Evolutionary conservation across 37 sponge, comb jelly and placozoan genomes (phyloP).

Genomic region (Beroe forskalii): DNA sequence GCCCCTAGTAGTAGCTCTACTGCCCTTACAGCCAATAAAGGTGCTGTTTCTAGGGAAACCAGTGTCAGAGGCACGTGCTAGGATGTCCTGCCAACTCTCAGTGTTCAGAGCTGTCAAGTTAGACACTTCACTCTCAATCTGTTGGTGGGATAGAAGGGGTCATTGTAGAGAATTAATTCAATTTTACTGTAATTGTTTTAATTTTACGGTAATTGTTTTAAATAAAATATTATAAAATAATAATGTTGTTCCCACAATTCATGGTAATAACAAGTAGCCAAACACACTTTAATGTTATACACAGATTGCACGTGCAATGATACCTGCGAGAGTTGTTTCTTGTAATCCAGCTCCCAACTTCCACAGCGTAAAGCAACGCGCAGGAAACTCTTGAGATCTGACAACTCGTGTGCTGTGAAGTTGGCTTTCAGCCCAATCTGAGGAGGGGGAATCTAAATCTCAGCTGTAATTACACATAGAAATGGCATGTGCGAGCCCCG

Average conservation of each 20-base stretch:
- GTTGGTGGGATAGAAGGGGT: too few relatives aligned
- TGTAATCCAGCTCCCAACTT: slow-evolving; percentile 35
- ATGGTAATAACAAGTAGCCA: too few relatives aligned
- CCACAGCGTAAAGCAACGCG: slow-evolving; percentile 20
- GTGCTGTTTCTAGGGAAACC: slow-evolving; percentile 44
- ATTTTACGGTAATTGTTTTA: too few relatives aligned
- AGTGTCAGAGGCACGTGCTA: not conserved
- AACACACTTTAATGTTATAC: too few relatives aligned
- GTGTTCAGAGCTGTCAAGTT: not conserved
- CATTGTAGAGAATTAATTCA: too few relatives aligned
- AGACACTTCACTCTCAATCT: not conserved
- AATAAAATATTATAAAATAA: too few relatives aligned
- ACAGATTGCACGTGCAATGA: too few relatives aligned
- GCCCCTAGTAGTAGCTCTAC: slow-evolving; percentile 77
- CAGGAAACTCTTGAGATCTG: slow-evolving; percentile 25
- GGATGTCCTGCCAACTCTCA: not conserved
- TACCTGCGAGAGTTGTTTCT: not conserved
- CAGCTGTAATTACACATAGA: too few relatives aligned
- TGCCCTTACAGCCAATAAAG: slow-evolving; percentile 79
- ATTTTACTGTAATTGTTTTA: too few relatives aligned
- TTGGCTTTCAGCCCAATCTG: slow-evolving; percentile 17
- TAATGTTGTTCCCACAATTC: too few relatives aligned
- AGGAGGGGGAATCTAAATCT: too few relatives aligned
- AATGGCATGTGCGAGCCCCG: too few relatives aligned
- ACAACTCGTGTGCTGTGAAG: slow-evolving; percentile 8